Evolutionary conservation across 2,888 invertebrate genomes (phyloP).

Genomic region (Choreutis nemorana): DNA sequence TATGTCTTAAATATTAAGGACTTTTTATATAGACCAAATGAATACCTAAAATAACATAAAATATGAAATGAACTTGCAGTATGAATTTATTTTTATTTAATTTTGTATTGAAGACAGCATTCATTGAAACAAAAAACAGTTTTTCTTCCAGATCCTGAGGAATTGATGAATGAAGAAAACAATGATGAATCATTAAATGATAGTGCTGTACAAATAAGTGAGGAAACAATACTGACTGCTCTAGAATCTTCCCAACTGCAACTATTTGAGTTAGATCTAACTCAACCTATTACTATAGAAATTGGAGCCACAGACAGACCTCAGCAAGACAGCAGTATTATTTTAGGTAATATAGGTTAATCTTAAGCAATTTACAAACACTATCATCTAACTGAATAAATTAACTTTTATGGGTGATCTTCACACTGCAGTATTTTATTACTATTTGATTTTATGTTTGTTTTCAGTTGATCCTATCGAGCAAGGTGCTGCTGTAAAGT

Average conservation of each 20-base stretch:
- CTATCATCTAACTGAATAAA: not conserved
- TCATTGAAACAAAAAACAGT: not conserved
- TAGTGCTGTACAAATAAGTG: conserved; percentile 40
- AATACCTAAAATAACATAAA: too few relatives aligned
- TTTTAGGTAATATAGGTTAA: conserved; percentile 27
- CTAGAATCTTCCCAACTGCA: conserved; percentile 43
- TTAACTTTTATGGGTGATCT: not conserved
- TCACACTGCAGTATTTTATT: not conserved
- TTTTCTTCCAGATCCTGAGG: conserved; percentile 28
- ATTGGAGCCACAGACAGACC: conserved; percentile 46
- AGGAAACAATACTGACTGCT: conserved; percentile 45
- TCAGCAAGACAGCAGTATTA: conserved; percentile 42
- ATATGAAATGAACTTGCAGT: too few relatives aligned
- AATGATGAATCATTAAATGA: conserved; percentile 31
- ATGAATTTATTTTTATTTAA: not conserved
- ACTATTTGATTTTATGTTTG: conserved; percentile 4
- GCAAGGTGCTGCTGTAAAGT: conserved; percentile 39
- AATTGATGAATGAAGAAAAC: conserved; percentile 25
- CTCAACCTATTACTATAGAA: conserved; percentile 45
- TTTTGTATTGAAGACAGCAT: not conserved
- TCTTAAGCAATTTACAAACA: not conserved
- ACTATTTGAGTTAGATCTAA: conserved; percentile 41
- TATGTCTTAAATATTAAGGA: too few relatives aligned
- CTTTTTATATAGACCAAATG: too few relatives aligned
- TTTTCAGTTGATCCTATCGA: conserved; percentile 49